Percentiles rank a stretch among this genome's conserved stretches.
phyloP scores from a whole-genome alignment of 2,113 vertebrate species.

The Lophochroa leadbeateri region DNA sequence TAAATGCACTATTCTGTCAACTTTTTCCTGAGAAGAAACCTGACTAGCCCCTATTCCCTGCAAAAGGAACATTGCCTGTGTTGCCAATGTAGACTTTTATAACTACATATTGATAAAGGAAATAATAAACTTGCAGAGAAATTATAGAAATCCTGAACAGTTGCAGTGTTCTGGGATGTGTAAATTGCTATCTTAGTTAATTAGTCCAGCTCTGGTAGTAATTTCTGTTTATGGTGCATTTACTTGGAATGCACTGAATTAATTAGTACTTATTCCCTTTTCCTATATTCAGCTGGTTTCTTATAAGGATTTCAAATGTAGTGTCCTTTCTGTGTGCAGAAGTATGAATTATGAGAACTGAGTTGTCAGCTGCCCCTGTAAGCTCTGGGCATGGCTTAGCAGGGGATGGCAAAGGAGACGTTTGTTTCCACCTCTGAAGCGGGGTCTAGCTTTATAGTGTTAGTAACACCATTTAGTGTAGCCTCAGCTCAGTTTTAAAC shows the following conservation, averaged over 20 bases:
- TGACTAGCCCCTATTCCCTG: neutral
- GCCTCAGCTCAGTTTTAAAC: constrained; percentile 2
- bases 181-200: neutral
- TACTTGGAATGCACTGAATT: neutral
- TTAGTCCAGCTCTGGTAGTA: constrained; percentile 1
- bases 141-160: neutral
- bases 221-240: neutral
- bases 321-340: neutral
- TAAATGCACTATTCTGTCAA: neutral
- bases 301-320: neutral
- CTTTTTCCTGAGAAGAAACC: neutral
- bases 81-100: neutral
- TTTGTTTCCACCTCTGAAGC: neutral
- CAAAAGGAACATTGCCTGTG: fast-evolving
- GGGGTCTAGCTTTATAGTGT: neutral
- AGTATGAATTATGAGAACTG: neutral
- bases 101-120: neutral
- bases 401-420: neutral
- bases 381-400: neutral
- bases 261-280: neutral
- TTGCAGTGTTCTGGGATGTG: neutral
- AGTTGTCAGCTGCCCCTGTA: neutral
- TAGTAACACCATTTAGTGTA: neutral
- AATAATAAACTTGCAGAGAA: neutral
- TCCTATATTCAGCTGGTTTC: neutral